A percentile compares a stretch with the other conserved stretches of the same genome.
These are phyloP conservation scores for Stichodactyla helianthus DNA, from an alignment of 64 coral and sea anemone genomes.

Conservation along the genomic window DNA sequence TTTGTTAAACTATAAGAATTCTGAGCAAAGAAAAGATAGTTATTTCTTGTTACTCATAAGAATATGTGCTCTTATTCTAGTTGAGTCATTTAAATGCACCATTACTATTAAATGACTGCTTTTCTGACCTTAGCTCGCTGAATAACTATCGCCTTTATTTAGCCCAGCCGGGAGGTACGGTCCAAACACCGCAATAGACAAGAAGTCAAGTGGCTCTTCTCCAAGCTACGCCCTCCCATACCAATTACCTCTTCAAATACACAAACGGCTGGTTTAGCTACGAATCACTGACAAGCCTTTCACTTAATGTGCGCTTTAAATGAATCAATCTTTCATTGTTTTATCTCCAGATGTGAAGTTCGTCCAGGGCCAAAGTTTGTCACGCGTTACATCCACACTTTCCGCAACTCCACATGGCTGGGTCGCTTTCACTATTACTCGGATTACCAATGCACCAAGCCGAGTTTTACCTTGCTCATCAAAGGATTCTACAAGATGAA, in stretches of 20 bases:
- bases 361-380: conserved; percentile 84
- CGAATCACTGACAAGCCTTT: neutral
- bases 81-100: neutral
- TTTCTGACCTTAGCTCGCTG: neutral
- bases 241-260: neutral
- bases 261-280: neutral
- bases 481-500: conserved; percentile 42
- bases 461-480: conserved; percentile 57
- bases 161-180: neutral
- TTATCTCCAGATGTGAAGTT: conserved; percentile 71
- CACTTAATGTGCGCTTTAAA: neutral
- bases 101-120: neutral
- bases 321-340: conserved; percentile 14
- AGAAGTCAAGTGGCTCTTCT: neutral
- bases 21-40: too few relatives aligned
- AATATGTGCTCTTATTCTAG: neutral
- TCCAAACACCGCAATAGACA: neutral
- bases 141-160: neutral
- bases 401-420: conserved; percentile 62
- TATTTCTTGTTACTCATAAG: too few relatives aligned
- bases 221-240: neutral
- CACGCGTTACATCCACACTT: conserved; percentile 65
- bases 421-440: conserved; percentile 65
- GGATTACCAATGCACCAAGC: conserved; percentile 56
- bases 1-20: too few relatives aligned